Conservation (phyloP, 37 sponge, comb jelly and placozoan genomes). For the Aplysina aerophoba region DNA sequence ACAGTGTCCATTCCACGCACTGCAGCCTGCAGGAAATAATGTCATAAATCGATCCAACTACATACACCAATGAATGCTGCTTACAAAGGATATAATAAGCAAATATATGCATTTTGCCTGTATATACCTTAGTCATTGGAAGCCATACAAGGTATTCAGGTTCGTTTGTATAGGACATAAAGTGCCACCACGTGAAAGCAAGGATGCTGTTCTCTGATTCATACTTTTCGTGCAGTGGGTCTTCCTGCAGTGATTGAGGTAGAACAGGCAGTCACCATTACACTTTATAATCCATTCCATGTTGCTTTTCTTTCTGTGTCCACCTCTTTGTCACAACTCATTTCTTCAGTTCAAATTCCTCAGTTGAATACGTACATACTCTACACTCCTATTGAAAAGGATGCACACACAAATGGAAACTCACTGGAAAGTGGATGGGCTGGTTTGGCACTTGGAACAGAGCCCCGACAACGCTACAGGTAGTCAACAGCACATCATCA, state of each 20-base stretch:
- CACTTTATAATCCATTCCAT: too few relatives aligned
- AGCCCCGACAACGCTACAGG: constrained; percentile 66
- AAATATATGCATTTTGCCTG: background rate
- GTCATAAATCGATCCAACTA: background rate
- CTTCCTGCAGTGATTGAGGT: constrained; percentile 55
- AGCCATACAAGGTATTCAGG: constrained; percentile 82
- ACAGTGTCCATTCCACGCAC: constrained; percentile 89
- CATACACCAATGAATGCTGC: background rate
- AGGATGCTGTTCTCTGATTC: constrained; percentile 83
- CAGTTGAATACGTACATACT: too few relatives aligned
- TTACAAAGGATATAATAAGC: background rate
- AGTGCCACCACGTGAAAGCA: constrained; percentile 92
- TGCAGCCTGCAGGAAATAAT: constrained; percentile 50
- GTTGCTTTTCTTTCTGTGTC: too few relatives aligned
- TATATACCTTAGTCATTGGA: constrained; percentile 89
- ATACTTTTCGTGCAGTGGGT: constrained; percentile 62
- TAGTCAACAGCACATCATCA: background rate
- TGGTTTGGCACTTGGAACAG: constrained; percentile 92
- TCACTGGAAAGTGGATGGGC: constrained; percentile 78
- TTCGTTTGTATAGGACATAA: constrained; percentile 49
- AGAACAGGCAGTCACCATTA: too few relatives aligned
- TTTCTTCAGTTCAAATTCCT: too few relatives aligned
- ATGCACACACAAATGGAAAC: constrained; percentile 36
- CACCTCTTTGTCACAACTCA: too few relatives aligned
- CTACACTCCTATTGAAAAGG: constrained; percentile 6